Conservation (phyloP, 2,888 invertebrate genomes). For the Lottia gigantea region DNA sequence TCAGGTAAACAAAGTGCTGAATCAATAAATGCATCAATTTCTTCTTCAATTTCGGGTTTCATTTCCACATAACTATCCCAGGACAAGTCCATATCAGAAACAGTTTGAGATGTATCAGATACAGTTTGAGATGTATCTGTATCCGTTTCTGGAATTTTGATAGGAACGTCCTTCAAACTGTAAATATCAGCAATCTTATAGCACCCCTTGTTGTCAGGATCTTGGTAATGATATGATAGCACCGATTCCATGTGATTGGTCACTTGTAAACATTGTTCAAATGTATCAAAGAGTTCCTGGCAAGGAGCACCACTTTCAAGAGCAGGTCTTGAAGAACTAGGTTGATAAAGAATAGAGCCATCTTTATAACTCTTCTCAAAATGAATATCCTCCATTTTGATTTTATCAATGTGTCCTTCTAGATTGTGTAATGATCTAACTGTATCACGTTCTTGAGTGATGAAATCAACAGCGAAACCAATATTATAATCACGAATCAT, state of each 20-base stretch:
- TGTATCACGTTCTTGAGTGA: constrained; percentile 28
- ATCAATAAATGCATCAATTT: constrained; percentile 23
- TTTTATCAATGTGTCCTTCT: constrained; percentile 28
- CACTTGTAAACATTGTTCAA: constrained; percentile 56
- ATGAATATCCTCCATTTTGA: constrained; percentile 25
- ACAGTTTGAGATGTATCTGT: constrained; percentile 1
- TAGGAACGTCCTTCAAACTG: constrained; percentile 30
- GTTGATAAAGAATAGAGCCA: constrained; percentile 15
- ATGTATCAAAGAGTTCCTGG: constrained; percentile 48
- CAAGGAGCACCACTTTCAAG: constrained; percentile 11
- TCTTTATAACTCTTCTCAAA: constrained; percentile 19
- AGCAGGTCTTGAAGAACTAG: neutral
- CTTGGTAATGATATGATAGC: constrained; percentile 56
- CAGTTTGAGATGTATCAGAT: neutral
- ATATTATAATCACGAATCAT: constrained; percentile 63
- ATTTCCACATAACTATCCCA: constrained; percentile 32
- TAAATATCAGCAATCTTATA: constrained; percentile 45
- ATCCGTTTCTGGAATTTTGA: constrained; percentile 25
- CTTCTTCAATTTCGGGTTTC: constrained; percentile 31
- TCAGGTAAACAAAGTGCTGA: constrained; percentile 15
- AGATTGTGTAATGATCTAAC: constrained; percentile 22
- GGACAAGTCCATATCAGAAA: constrained; percentile 16
- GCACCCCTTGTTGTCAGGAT: constrained; percentile 35
- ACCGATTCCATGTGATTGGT: constrained; percentile 58
- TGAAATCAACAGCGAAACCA: constrained; percentile 55